phyloP scores from a whole-genome alignment of 2,113 vertebrate species.

The Boulengeromyrus knoepffleri region DNA sequence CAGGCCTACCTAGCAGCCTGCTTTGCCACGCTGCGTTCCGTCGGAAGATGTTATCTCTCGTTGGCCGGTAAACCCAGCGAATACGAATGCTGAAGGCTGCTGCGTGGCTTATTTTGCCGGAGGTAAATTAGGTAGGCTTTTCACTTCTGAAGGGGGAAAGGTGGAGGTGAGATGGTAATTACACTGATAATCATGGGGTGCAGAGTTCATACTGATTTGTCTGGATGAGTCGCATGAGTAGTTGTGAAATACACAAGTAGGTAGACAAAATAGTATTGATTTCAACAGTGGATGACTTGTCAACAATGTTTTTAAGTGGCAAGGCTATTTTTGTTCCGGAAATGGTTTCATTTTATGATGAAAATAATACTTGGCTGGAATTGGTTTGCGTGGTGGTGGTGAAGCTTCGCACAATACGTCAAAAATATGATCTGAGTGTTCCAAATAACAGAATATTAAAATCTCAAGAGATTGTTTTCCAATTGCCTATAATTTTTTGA shows the following conservation, averaged over 20 bases:
- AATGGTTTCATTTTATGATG: background rate
- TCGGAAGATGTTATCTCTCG: slow-evolving; percentile 33
- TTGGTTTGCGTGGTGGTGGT: background rate
- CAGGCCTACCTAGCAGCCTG: background rate
- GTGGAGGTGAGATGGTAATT: background rate
- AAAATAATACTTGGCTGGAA: slow-evolving; percentile 6
- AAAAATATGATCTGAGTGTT: background rate
- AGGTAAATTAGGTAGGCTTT: slow-evolving; percentile 12
- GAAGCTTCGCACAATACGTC: background rate
- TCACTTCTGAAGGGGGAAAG: background rate
- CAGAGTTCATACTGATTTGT: background rate
- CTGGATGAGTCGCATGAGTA: background rate
- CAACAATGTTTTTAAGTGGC: background rate
- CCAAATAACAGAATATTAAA: background rate
- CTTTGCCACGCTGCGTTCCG: slow-evolving; percentile 26
- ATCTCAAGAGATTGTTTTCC: background rate
- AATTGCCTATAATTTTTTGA: background rate
- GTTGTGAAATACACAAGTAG: background rate
- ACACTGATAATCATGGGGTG: background rate
- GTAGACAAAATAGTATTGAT: background rate
- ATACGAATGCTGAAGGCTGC: slow-evolving; percentile 18
- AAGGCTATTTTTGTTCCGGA: background rate
- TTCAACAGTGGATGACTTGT: background rate
- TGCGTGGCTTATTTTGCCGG: background rate
- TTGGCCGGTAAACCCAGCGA: slow-evolving; percentile 23